Evolutionary conservation across 2,113 vertebrate species (phyloP), one percentile per base, ranked within the genome.

Genomic region (Neotoma lepida): DNA sequence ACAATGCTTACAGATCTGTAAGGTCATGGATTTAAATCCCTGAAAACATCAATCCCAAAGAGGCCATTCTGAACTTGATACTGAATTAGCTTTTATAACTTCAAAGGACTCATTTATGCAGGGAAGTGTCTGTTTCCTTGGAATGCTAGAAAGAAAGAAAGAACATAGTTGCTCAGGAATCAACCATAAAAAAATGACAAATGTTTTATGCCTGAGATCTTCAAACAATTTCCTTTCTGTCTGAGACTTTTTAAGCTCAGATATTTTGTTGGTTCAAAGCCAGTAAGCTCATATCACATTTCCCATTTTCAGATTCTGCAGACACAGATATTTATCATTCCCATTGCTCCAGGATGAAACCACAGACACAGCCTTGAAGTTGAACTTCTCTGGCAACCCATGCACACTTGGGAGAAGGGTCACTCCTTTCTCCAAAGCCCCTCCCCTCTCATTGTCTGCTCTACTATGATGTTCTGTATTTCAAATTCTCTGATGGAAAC

Each of bases 221-320:
- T 93, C 81, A 95, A 92, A 88, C 95, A 58, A 95, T 77, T 93
- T 95, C 78, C 86, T 93, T 77, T 90, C 44, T 95, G 76, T 77
- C 12, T 86, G 58, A 93, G 63, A 96, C 18, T 46, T 51, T 88
- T 80, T 91, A 86, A 95, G 26, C 80, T 84, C 41, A 71, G 70
- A 74, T 88, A 46, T 58, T 93, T 91, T 91, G 49, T 91, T 88
- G 22, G 18, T 70, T 89, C 81, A 87, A 96, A 93, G 46, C 17
- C 61, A 46, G 26, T 81, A 26, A 93, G 39, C 14, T 30, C 35
- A 15, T 76, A 77, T 10, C 71, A 63, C 44, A 58, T 87, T 81
- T 87, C 77, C 28, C n/a, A 71, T 66, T 94, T 94, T 93, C 49
- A 90, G 63, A 92, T 81, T 74, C 35, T 89, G 89, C n/a, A 46